These are phyloP conservation scores for Momotus momota DNA, from an alignment of 2,797 vertebrate species.

Conservation along the genomic window DNA sequence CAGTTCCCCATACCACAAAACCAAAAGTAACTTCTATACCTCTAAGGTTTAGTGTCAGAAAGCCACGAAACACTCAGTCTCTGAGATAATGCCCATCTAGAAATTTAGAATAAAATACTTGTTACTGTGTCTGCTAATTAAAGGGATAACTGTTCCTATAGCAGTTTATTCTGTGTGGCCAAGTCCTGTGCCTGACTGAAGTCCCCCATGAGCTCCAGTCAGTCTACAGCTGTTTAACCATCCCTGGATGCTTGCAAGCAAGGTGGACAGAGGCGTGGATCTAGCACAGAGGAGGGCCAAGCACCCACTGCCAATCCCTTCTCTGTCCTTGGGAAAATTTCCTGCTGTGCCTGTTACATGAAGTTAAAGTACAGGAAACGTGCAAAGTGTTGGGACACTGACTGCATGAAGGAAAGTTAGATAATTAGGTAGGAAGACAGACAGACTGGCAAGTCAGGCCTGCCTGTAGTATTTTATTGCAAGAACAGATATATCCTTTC, in stretches of 20 bases:
- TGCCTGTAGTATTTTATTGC: constrained; percentile 3
- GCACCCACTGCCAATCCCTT: accelerated
- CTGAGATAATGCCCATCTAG: not conserved
- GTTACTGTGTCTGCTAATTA: not conserved
- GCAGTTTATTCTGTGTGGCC: not conserved
- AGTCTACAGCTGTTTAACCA: not conserved
- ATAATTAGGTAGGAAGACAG: not conserved
- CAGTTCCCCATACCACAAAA: not conserved
- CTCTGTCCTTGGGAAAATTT: not conserved
- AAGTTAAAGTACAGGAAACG: not conserved
- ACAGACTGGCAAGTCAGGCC: not conserved
- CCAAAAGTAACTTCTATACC: not conserved
- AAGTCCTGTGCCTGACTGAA: not conserved
- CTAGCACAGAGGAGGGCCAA: not conserved
- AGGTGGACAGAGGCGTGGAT: not conserved
- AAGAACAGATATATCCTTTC: not conserved
- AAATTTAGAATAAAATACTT: not conserved
- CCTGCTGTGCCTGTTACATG: not conserved
- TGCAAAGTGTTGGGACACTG: not conserved
- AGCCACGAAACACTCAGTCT: not conserved
- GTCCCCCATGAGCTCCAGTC: not conserved
- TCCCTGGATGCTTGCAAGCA: not conserved
- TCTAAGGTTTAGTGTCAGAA: not conserved
- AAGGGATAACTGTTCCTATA: not conserved
- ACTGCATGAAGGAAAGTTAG: not conserved